Evolutionary conservation across 2,797 vertebrate genomes (phyloP).

Genomic region (Cynodonichthys magdalenae): DNA sequence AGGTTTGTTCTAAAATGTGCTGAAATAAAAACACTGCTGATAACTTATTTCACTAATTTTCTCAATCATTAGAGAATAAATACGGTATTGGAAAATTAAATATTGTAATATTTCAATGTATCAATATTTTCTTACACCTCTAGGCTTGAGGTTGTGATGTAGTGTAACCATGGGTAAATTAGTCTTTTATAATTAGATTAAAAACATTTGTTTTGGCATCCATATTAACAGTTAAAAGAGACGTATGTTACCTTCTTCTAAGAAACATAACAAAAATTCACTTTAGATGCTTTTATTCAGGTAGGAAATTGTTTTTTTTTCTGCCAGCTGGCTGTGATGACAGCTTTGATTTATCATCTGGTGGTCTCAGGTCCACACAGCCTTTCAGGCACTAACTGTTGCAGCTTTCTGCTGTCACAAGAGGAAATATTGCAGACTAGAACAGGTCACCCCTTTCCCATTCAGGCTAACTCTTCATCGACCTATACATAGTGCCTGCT

Average conservation of each 20-base stretch:
- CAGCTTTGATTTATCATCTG: slow-evolving; percentile 41
- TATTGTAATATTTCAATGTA: too few relatives aligned
- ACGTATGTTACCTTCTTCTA: too few relatives aligned
- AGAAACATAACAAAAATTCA: background rate
- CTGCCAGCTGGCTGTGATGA: slow-evolving; percentile 38
- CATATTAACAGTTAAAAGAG: too few relatives aligned
- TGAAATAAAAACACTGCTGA: slow-evolving; percentile 16
- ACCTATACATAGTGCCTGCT: background rate
- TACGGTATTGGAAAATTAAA: too few relatives aligned
- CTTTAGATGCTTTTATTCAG: slow-evolving; percentile 8
- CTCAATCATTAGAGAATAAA: too few relatives aligned
- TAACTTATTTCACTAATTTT: slow-evolving; percentile 10
- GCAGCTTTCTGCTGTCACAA: background rate
- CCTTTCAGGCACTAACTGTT: background rate
- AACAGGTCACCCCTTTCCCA: too few relatives aligned
- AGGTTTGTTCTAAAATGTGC: slow-evolving; percentile 12
- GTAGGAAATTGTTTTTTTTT: slow-evolving; percentile 11
- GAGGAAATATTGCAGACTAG: background rate
- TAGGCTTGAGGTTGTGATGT: too few relatives aligned
- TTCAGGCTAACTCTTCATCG: background rate
- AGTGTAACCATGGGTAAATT: too few relatives aligned
- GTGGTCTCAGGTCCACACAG: background rate
- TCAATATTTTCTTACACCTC: too few relatives aligned
- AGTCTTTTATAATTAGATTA: too few relatives aligned
- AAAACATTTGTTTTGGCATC: too few relatives aligned